Evolutionary conservation across 2,888 invertebrate species (phyloP), one percentile per base, ranked within the genome.

Genomic region (Spodoptera picta): DNA sequence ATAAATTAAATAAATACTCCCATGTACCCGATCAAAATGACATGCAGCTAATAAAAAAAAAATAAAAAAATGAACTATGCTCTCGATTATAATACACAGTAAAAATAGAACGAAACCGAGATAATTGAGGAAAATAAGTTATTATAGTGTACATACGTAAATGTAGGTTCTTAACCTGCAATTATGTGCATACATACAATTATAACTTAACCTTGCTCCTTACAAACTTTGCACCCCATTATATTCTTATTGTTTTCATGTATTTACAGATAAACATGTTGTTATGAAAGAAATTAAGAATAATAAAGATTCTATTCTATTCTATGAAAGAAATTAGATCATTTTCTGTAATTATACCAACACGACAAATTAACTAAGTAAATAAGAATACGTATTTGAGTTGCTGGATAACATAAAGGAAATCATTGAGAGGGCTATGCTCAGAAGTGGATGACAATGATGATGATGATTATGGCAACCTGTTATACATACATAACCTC

Each of bases 121-220:
- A 36, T 36, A 19, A 46, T 23, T 46, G 46, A 46, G 46, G 23
- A 51, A 51, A 23, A 19, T 23, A 10, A 19, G 1, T 27, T 24
- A 24, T 47, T 24, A 24, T 47, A 36, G 47, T 23, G 47, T 12
- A 7, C 3, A 36, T 49, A n/a, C 2, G 7, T 51, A 45, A 53
- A n/a, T 1, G 23, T 42, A 46, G 50, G 36, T 68, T 24, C n/a
- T 53, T 36, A 43, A 53, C 62, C 52, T 23, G 42, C 27, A 31
- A 51, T 52, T 51, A 55, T 19, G 1, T 36, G n/a, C 31, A 36
- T 52, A 23, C 23, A 10, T 12, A 54, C 19, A n/a, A n/a, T 19
- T 36, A 36, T 36, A 36, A 47, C 12, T 7, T 36, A 19, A 47
- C 46, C 27, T 42, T 48, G 24, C 9, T 11, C n/a, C 10, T 24